Base-by-base conservation (phyloP, 2,113 vertebrate species). In the Spilogale gracilis region DNA sequence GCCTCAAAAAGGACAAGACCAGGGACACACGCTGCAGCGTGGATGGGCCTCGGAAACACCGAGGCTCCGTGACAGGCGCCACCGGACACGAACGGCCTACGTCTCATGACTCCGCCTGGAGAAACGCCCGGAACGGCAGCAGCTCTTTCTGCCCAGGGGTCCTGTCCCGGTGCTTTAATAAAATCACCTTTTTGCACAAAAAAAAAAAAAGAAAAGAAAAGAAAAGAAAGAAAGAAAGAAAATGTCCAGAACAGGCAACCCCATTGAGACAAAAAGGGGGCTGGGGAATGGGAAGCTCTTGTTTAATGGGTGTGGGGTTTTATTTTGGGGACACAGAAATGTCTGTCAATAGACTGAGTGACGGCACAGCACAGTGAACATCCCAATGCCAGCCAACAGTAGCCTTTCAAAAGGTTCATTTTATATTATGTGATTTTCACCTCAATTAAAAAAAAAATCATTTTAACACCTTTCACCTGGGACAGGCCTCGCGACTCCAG, bases 11-110 rank as follows among this genome's bases (percentile, higher is more conserved):
- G 23, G 45, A 56, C 9, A 0, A 8, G 58, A 27, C n/a, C 7
- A 6, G 54, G n/a, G 48, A 58, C 16, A 10, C 5, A 0, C 0
- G 27, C 50, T 20, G 7, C 43, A 8, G 3, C 0, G 0, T 3
- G 56, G n/a, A 54, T 0, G 3, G 0, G 0, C 45, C 52, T 5
- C 0, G 1, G 32, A 76, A 71, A 10, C 23, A 27, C 65, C 2
- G 16, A 32, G 5, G 0, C 54, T 5, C 18, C 5, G 11, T 18
- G 14, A 63, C 30, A 21, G 13, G 21, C 74, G 76, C 73, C 21
- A 61, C 71, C 69, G 38, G 45, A 50, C 20, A 25, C 80, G 16
- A 11, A 14, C 25, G 43, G 27, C 13, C 61, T 43, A 9, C 11
- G 0, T 6, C 20, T 1, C 20, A 0, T 1, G 45, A 58, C 2